Base-by-base conservation (phyloP, 2,113 vertebrate species). In the Xenopus laevis region DNA sequence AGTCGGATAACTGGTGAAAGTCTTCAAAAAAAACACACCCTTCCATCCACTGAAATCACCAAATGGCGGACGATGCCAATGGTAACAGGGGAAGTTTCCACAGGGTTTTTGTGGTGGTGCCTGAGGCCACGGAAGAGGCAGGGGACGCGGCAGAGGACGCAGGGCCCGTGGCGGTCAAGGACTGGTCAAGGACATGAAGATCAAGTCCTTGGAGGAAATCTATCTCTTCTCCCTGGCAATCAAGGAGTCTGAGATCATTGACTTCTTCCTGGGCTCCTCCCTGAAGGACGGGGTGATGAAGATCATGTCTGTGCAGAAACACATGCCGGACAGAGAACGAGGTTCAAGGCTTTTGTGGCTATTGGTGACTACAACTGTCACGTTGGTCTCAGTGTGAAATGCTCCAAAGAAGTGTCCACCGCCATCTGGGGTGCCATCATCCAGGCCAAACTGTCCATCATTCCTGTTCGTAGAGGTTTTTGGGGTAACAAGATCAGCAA, bases 11-110 rank as follows among this genome's bases (percentile, higher is more conserved):
- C 23, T 27, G 23, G 23, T 4, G 4, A 27, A 27, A 27, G 23
- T 27, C 23, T 27, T 27, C 23, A 27, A 27, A 4, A 27, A 27
- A 27, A 27, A 27, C 23, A 27, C 23, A n/a, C n/a, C n/a, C n/a
- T n/a, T n/a, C n/a, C n/a, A n/a, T n/a, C n/a, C n/a, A n/a, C n/a
- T n/a, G n/a, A n/a, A n/a, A n/a, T n/a, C 60, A 99, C 96, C 97
- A 99, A 99, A 99, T 98, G 97, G 96, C 97, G 96, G 97, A 99
- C 90, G 93, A 99, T 95, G 96, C 96, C 95, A 95, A 95, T 98
- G 97, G 18, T 87, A 91, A 71, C 79, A 86, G 96, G 79, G 95
- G 97, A 79, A 95, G 96, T 80, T 99, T 98, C 85, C 95, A 95
- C 23, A 96, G 73, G 97, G 97, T 78, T 99, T 98, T 63, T 95